Evolutionary conservation across 2,113 vertebrate genomes (phyloP).

Genomic region (Brachionichthys hirsutus): DNA sequence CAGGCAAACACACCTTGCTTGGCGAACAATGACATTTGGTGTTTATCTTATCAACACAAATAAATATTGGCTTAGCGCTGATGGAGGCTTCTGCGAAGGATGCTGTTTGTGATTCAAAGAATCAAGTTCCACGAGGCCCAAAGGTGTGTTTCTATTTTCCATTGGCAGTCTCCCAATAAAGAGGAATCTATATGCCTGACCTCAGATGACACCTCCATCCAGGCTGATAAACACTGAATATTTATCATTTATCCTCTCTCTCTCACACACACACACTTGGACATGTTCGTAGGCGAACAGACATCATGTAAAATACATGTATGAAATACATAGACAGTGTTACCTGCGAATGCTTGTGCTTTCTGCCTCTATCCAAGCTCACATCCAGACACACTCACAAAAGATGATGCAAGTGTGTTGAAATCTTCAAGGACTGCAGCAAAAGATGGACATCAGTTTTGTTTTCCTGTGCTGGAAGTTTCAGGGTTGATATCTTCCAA

Average conservation of each 20-base stretch:
- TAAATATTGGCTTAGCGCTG: constrained; percentile 59
- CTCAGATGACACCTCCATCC: constrained; percentile 50
- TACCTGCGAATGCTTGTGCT: neutral
- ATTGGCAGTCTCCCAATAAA: constrained; percentile 38
- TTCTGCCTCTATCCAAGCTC: neutral
- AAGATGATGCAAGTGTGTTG: constrained; percentile 41
- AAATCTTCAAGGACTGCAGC: constrained; percentile 26
- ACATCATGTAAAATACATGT: constrained; percentile 15
- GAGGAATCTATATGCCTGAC: constrained; percentile 53
- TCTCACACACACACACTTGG: neutral
- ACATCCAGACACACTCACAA: neutral
- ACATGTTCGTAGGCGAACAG: constrained; percentile 5
- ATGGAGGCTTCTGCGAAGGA: constrained; percentile 43
- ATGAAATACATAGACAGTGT: constrained; percentile 5
- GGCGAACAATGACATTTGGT: constrained; percentile 53
- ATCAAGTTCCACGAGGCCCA: constrained; percentile 39
- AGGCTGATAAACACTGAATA: constrained; percentile 64
- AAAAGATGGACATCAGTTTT: constrained; percentile 34
- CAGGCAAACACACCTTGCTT: constrained; percentile 20
- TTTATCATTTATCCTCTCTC: constrained; percentile 43
- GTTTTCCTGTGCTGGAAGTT: constrained; percentile 13
- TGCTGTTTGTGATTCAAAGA: constrained; percentile 56
- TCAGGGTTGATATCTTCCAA: neutral
- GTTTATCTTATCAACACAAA: constrained; percentile 54
- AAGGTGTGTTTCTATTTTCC: constrained; percentile 37